Evolutionary conservation across 1,140 invertebrate genomes (phyloP), one percentile per base, ranked within the genome.

Genomic region (Plectrocnemia conspersa): DNA sequence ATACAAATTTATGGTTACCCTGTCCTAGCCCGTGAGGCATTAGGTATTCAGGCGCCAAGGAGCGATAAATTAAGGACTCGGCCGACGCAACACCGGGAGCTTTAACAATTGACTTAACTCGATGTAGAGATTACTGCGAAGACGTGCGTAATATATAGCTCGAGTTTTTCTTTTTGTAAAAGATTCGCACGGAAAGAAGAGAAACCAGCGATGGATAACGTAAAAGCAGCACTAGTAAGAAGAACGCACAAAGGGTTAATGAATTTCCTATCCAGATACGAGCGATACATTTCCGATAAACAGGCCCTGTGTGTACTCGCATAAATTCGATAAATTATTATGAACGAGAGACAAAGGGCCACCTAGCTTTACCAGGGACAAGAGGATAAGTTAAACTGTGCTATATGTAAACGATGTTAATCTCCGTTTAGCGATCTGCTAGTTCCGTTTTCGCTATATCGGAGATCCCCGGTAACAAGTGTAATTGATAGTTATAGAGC

Each of bases 351-450:
- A 48, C 25, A 29, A 29, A 29, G 18, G 38, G 38, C 19, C 15
- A 21, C 10, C 38, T 41, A 23, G 21, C 42, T 45, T 23, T 11
- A 11, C 13, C 38, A 10, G 18, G 42, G 35, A 38, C 35, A 38
- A 38, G 35, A 11, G 42, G 35, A 38, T 16, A 38, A 38, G 35
- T 38, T 38, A 40, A 45, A 45, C 41, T n/a, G 40, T 54, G 40
- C 44, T 54, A 45, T 48, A 55, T 55, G 53, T 48, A 55, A 55
- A 55, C 48, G 44, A 55, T 21, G 32, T 35, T 48, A 47, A 48
- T 55, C 44, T 55, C 11, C 15, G 18, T 13, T 47, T 47, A 38
- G 53, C 40, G 41, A 54, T 54, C 40, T 41, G 10, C 24, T 13
- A 25, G 18, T 18, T 18, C 18, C 32, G 29, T 25, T 48, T 22